These are phyloP conservation scores for Neoaliturus tenellus DNA, from an alignment of 2,888 invertebrate species.

Conservation along the genomic window DNA sequence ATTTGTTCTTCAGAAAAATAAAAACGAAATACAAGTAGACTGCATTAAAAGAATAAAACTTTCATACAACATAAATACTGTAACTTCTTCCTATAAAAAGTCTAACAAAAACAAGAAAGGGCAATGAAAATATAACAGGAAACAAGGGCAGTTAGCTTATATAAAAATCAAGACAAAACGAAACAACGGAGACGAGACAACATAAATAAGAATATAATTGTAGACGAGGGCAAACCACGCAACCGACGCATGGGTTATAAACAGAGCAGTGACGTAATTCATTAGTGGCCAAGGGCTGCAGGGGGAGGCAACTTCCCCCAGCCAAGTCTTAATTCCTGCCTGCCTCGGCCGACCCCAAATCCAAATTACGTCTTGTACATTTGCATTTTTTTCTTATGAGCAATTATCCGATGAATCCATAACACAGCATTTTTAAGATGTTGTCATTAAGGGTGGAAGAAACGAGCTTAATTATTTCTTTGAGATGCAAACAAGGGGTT, in stretches of 20 bases:
- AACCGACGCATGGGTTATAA: slow-evolving; percentile 25
- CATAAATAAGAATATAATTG: slow-evolving; percentile 38
- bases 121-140: too few species aligned
- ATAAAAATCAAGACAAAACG: slow-evolving; percentile 4
- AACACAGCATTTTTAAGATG: slow-evolving; percentile 6
- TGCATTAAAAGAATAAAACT: too few species aligned
- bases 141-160: not conserved
- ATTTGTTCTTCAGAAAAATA: too few species aligned
- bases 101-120: too few species aligned
- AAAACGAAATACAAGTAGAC: too few species aligned
- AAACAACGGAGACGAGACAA: not conserved
- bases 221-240: not conserved
- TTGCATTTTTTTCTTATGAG: slow-evolving; percentile 48
- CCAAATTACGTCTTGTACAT: slow-evolving; percentile 31
- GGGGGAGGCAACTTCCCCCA: not conserved
- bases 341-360: slow-evolving; percentile 41
- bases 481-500: not conserved
- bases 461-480: not conserved
- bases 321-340: slow-evolving; percentile 36
- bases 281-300: not conserved
- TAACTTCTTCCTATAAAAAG: too few species aligned
- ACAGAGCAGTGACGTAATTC: slow-evolving; percentile 48
- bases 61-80: too few species aligned
- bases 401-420: not conserved
- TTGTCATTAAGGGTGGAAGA: not conserved